phyloP scores from a whole-genome alignment of 2,888 invertebrate species.

The Lomographa bimaculata region DNA sequence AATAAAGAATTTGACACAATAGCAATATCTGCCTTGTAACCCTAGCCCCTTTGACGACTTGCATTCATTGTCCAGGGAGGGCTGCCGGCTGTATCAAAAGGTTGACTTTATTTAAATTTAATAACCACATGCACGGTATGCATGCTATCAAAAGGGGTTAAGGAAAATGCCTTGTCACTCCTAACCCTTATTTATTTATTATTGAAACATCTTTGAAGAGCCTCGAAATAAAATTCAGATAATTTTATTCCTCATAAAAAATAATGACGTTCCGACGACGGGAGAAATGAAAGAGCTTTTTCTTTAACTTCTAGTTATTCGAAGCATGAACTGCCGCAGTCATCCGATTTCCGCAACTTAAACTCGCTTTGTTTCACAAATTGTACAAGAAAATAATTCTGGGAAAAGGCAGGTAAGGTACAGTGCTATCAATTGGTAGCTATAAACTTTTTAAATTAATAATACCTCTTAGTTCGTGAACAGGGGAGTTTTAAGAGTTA shows the following conservation, averaged over 20 bases:
- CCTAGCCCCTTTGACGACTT: constrained; percentile 34
- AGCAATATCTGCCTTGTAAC: constrained; percentile 7
- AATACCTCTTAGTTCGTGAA: constrained; percentile 35
- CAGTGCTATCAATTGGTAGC: constrained; percentile 26
- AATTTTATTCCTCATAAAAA: background rate
- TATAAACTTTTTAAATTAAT: constrained; percentile 50
- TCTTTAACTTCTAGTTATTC: background rate
- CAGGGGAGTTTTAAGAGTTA: constrained; percentile 28
- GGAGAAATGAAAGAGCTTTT: background rate
- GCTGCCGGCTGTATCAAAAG: constrained; percentile 47
- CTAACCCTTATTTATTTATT: constrained; percentile 2
- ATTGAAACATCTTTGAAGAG: background rate
- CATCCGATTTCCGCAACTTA: constrained; percentile 7
- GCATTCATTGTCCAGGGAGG: constrained; percentile 28
- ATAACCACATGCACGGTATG: no score
- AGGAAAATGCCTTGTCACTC: constrained; percentile 10
- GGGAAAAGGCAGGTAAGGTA: constrained; percentile 40
- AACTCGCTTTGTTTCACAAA: constrained; percentile 82
- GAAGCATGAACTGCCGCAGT: constrained; percentile 18
- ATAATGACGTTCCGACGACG: background rate
- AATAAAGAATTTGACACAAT: constrained; percentile 6
- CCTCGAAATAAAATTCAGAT: constrained; percentile 1
- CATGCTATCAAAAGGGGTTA: constrained; percentile 50
- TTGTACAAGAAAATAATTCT: constrained; percentile 77
- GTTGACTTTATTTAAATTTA: constrained; percentile 54